Evolutionary conservation across 64 coral and sea anemone genomes (phyloP).

Genomic region (Cladopsammia gracilis): DNA sequence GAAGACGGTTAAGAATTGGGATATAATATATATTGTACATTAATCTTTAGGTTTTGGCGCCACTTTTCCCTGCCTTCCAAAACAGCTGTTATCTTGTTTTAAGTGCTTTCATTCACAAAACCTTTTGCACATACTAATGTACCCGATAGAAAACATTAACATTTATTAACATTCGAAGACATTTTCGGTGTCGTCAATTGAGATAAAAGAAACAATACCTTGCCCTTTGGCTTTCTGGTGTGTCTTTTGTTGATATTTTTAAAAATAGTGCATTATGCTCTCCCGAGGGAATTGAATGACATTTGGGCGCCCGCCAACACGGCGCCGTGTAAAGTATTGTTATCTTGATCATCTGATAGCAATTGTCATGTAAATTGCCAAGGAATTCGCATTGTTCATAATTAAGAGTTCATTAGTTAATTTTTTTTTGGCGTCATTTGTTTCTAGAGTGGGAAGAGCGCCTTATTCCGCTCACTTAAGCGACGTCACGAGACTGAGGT

Average conservation of each 20-base stretch:
- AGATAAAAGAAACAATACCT: too few relatives aligned
- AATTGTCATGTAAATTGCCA: constrained; percentile 29
- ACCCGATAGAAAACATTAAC: too few relatives aligned
- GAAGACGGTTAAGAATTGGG: too few relatives aligned
- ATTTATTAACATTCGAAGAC: too few relatives aligned
- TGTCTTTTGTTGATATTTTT: neutral
- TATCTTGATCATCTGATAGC: neutral
- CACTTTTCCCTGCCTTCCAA: too few relatives aligned
- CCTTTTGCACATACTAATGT: too few relatives aligned
- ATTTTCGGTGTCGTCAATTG: too few relatives aligned
- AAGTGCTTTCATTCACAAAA: too few relatives aligned
- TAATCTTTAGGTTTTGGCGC: too few relatives aligned
- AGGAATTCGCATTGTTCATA: constrained; percentile 30
- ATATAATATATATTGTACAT: too few relatives aligned
- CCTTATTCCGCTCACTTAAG: neutral
- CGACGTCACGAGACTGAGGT: neutral
- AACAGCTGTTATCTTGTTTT: too few relatives aligned
- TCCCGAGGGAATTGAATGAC: neutral
- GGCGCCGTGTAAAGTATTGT: neutral
- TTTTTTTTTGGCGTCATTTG: neutral
- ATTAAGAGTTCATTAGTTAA: neutral
- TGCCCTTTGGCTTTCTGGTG: neutral
- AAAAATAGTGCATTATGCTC: neutral
- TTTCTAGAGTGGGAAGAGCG: neutral
- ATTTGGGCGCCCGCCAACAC: neutral